A percentile compares a stretch with the other conserved stretches of the same genome.
Conservation (phyloP, 92 coral and sea anemone species). For the Actinernus sp. region DNA sequence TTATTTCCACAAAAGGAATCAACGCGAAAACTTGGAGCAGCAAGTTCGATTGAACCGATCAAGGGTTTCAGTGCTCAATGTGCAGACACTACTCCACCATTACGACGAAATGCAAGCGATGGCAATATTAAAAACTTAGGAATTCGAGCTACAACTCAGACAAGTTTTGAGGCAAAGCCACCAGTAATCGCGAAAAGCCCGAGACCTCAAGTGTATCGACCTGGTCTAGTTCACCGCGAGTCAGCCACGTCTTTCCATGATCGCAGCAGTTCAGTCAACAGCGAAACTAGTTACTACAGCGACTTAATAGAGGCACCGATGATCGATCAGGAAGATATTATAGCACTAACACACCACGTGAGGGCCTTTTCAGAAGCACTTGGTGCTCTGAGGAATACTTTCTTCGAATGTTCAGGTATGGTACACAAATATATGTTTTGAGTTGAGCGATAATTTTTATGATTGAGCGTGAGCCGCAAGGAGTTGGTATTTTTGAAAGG, state of each 20-base stretch:
- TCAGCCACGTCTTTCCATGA: conserved; percentile 63
- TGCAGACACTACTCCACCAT: not conserved
- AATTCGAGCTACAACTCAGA: conserved; percentile 4
- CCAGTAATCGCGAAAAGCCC: conserved; percentile 24
- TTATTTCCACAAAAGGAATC: conserved; percentile 35
- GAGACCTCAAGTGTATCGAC: conserved; percentile 15
- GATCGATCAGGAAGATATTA: conserved; percentile 96
- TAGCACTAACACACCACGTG: conserved; percentile 90
- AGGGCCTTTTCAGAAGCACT: conserved; percentile 93
- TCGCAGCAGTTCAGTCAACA: conserved; percentile 92
- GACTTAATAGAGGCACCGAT: conserved; percentile 91
- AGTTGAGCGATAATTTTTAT: no score
- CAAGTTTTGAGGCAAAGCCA: conserved; percentile 13
- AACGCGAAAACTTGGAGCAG: conserved; percentile 14
- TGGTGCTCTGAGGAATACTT: conserved; percentile 79
- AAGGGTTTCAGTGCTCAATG: not conserved
- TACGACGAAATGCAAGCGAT: conserved; percentile 4
- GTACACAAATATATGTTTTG: no score
- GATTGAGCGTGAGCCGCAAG: not conserved
- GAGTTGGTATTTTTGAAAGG: conserved; percentile 1
- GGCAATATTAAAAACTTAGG: conserved; percentile 2
- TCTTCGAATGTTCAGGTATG: conserved; percentile 86
- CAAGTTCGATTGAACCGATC: not conserved
- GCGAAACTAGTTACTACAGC: conserved; percentile 77
- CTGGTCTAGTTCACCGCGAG: conserved; percentile 60